These are phyloP conservation scores for Canis aureus DNA, from an alignment of 2,113 vertebrate species.

Conservation along the genomic window DNA sequence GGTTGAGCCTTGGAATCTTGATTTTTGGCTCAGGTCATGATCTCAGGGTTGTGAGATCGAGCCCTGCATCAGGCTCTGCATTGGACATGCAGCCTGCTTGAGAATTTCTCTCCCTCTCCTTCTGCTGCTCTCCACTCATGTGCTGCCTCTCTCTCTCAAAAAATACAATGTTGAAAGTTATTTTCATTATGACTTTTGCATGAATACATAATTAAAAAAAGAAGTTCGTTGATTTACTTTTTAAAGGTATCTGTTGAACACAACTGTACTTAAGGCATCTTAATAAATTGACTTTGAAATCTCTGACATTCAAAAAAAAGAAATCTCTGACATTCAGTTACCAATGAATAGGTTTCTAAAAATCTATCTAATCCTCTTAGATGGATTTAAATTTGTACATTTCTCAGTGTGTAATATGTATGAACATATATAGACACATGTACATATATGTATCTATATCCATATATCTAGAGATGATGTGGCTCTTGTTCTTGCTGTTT, in stretches of 20 bases:
- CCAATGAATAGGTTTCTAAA: not conserved
- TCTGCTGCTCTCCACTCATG: not conserved
- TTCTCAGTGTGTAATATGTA: not conserved
- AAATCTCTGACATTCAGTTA: not conserved
- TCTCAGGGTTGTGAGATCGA: not conserved
- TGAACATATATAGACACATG: not conserved
- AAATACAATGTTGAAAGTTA: not conserved
- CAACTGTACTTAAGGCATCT: conserved; percentile 3
- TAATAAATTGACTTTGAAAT: conserved; percentile 37
- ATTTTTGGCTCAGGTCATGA: not conserved
- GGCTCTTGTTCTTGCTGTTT: not conserved
- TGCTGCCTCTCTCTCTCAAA: not conserved
- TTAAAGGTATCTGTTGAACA: not conserved
- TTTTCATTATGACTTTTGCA: conserved; percentile 6
- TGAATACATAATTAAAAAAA: not conserved
- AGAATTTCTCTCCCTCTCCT: not conserved
- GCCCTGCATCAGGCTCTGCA: not conserved
- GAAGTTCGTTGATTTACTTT: not conserved
- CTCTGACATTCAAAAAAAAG: not conserved
- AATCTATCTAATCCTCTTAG: not conserved
- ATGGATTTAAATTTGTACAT: not conserved
- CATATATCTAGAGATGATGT: not conserved
- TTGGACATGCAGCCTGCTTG: not conserved
- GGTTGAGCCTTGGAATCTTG: not conserved
- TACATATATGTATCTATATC: not conserved